Percentiles rank a stretch among this genome's conserved stretches.
These are phyloP conservation scores for Chloropsis hardwickii DNA, from an alignment of 2,113 vertebrate genomes.

Conservation along the genomic window DNA sequence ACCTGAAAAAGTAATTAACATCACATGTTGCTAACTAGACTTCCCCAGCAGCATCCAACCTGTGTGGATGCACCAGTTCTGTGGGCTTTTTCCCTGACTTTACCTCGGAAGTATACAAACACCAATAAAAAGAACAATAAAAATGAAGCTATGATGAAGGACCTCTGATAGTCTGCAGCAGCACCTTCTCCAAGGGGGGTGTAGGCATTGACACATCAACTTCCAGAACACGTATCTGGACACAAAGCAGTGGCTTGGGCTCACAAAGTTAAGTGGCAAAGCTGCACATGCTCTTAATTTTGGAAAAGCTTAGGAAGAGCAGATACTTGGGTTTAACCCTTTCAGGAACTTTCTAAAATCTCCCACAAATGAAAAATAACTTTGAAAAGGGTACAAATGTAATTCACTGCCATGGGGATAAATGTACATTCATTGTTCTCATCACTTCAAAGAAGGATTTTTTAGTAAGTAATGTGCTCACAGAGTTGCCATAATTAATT, in stretches of 20 bases:
- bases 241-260: background rate
- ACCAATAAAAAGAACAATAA: background rate
- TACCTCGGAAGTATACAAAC: background rate
- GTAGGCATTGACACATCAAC: background rate
- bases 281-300: background rate
- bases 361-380: background rate
- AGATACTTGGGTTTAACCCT: background rate
- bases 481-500: background rate
- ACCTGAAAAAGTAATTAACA: background rate
- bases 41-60: background rate
- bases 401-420: background rate
- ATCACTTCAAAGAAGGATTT: background rate
- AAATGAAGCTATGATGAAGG: background rate
- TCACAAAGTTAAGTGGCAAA: background rate
- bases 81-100: background rate
- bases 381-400: background rate
- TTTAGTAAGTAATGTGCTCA: background rate
- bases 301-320: background rate
- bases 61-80: background rate
- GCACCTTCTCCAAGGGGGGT: background rate
- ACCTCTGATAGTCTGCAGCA: background rate
- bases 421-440: background rate
- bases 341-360: background rate
- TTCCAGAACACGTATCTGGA: background rate
- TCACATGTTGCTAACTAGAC: background rate